Percentiles rank a stretch among this genome's conserved stretches.
Conservation (phyloP, 2,113 vertebrate species). For the Lanius collurio region DNA sequence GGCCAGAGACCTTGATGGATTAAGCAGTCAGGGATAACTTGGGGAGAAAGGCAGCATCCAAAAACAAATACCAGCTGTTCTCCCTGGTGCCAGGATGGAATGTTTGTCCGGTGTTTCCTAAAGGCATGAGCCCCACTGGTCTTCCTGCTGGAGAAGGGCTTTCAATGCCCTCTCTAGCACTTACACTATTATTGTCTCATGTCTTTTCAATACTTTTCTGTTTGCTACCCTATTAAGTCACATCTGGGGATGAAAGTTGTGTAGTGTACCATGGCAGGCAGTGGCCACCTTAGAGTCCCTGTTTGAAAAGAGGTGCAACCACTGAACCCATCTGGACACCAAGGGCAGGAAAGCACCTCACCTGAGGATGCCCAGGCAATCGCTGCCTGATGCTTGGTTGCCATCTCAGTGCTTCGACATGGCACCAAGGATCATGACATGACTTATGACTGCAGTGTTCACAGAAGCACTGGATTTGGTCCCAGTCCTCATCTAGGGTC, state of each 20-base stretch:
- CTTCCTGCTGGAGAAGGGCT: neutral
- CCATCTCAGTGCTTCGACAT: neutral
- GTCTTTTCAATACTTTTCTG: neutral
- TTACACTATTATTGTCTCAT: too few relatives aligned
- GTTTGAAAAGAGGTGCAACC: neutral
- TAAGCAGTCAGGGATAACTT: neutral
- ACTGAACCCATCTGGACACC: neutral
- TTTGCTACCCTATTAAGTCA: neutral
- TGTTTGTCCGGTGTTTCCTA: neutral
- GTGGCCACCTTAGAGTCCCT: neutral
- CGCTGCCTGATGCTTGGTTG: neutral
- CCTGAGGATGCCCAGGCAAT: neutral
- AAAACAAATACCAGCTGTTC: neutral
- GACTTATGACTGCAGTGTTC: neutral
- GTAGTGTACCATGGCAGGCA: neutral
- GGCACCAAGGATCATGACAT: neutral
- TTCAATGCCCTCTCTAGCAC: neutral
- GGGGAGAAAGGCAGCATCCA: neutral
- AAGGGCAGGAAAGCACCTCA: neutral
- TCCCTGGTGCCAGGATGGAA: neutral
- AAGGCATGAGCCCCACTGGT: neutral
- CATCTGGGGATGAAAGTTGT: neutral
- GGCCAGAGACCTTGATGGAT: neutral
- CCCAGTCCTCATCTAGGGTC: neutral
- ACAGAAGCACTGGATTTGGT: neutral